Percentiles rank a stretch among this genome's conserved stretches.
Evolutionary conservation across 2,888 invertebrate species (phyloP).

Genomic region (Osmoderma eremita): DNA sequence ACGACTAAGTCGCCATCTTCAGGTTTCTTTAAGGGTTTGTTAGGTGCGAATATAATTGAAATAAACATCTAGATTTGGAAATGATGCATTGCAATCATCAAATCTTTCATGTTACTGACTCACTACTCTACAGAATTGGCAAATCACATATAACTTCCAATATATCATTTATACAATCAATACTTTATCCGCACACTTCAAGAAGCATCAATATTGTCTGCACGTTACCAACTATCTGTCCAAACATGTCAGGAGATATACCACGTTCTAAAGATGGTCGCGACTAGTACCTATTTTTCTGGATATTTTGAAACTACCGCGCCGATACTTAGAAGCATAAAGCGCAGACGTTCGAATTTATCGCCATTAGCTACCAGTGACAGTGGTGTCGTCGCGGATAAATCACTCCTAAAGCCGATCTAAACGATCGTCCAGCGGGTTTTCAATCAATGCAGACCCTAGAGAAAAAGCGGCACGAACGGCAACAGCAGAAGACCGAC

Average conservation of each 20-base stretch:
- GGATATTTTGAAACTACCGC: slow-evolving; percentile 14
- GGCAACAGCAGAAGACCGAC: too few relatives aligned
- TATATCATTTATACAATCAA: too few relatives aligned
- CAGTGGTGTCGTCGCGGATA: not conserved
- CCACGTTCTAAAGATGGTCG: slow-evolving; percentile 27
- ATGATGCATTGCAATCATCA: too few relatives aligned
- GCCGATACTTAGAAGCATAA: slow-evolving; percentile 18
- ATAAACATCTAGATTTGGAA: too few relatives aligned
- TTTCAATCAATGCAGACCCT: not conserved
- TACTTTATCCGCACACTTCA: slow-evolving; percentile 11
- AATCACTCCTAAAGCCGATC: slow-evolving; percentile 14
- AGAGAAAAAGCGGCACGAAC: too few relatives aligned
- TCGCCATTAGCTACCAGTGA: not conserved
- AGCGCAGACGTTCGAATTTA: slow-evolving; percentile 22
- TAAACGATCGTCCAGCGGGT: slow-evolving; percentile 17
- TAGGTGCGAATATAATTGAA: too few relatives aligned
- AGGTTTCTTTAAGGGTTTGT: too few relatives aligned
- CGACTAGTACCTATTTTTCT: not conserved
- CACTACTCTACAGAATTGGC: too few relatives aligned
- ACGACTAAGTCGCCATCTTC: too few relatives aligned
- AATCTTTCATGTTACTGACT: too few relatives aligned
- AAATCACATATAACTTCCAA: too few relatives aligned
- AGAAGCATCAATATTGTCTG: slow-evolving; percentile 12
- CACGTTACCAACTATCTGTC: slow-evolving; percentile 26
- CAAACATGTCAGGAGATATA: slow-evolving; percentile 15